phyloP scores from a whole-genome alignment of 2,113 vertebrate genomes.

The Gadus macrocephalus region DNA sequence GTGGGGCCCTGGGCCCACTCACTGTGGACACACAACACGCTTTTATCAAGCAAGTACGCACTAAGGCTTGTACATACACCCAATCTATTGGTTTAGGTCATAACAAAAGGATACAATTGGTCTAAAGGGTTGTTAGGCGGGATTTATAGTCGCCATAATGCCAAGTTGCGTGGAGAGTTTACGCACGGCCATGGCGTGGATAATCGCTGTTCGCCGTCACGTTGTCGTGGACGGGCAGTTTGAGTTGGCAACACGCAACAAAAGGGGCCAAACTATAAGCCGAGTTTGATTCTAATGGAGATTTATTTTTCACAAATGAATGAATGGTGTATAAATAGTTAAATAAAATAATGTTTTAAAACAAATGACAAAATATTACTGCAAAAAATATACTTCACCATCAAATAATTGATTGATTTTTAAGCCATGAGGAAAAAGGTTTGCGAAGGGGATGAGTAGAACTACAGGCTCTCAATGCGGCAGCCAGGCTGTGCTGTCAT shows the following conservation, averaged over 20 bases:
- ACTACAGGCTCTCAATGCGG: too few relatives aligned
- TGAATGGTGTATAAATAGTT: neutral
- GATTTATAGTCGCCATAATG: too few relatives aligned
- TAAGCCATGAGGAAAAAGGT: neutral
- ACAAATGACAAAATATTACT: neutral
- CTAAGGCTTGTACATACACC: too few relatives aligned
- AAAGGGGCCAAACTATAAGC: neutral
- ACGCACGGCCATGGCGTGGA: too few relatives aligned
- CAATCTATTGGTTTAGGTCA: neutral
- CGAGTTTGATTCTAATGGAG: neutral
- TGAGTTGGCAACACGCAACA: too few relatives aligned
- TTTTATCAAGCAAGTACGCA: neutral
- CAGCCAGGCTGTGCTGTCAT: too few relatives aligned
- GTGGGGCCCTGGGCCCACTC: conserved; percentile 52
- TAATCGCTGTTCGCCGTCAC: too few relatives aligned
- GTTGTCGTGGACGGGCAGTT: too few relatives aligned
- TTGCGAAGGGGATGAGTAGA: too few relatives aligned
- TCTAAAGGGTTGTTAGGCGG: too few relatives aligned
- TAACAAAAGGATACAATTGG: too few relatives aligned
- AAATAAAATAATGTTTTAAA: neutral
- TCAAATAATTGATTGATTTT: neutral
- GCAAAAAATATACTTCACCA: neutral
- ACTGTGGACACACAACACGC: conserved; percentile 8
- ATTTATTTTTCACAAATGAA: neutral
- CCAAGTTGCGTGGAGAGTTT: too few relatives aligned